Evolutionary conservation across 2,888 invertebrate species (phyloP).

Genomic region (Penaeus monodon): DNA sequence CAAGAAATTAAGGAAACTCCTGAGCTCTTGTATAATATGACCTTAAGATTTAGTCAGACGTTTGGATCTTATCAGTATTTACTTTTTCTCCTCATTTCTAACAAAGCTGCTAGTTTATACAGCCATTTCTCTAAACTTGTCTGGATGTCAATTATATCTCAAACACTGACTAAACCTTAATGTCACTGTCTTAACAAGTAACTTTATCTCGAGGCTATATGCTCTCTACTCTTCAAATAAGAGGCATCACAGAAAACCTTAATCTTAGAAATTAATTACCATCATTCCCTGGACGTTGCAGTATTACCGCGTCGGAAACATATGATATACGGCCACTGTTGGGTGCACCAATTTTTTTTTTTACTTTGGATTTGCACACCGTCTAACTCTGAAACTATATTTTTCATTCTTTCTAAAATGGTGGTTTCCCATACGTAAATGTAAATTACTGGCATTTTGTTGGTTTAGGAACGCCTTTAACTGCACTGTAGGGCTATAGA

Average conservation of each 20-base stretch:
- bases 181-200: conserved; percentile 36
- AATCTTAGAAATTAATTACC: conserved; percentile 60
- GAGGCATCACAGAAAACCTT: conserved; percentile 59
- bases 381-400: too few species aligned
- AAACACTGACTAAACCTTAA: conserved; percentile 31
- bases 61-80: too few species aligned
- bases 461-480: conserved; percentile 43
- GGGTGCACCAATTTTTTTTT: conserved; percentile 33
- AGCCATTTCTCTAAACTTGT: not conserved
- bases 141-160: conserved; percentile 2
- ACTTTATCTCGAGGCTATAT: conserved; percentile 39
- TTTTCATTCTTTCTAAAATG: too few species aligned
- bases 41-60: conserved; percentile 32
- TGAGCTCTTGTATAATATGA: conserved; percentile 51
- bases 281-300: conserved; percentile 61
- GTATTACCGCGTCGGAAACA: conserved; percentile 46
- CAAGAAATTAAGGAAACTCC: conserved; percentile 43
- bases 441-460: conserved; percentile 33
- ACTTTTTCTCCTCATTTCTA: too few species aligned
- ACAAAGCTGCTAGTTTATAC: too few species aligned
- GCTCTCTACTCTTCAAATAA: conserved; percentile 44
- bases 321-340: conserved; percentile 23
- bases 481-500: conserved; percentile 45
- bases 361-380: conserved; percentile 1
- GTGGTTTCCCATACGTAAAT: conserved; percentile 10